Evolutionary conservation across 2,113 vertebrate species (phyloP), one percentile per base, ranked within the genome.

Genomic region (Trichomycterus rosablanca): DNA sequence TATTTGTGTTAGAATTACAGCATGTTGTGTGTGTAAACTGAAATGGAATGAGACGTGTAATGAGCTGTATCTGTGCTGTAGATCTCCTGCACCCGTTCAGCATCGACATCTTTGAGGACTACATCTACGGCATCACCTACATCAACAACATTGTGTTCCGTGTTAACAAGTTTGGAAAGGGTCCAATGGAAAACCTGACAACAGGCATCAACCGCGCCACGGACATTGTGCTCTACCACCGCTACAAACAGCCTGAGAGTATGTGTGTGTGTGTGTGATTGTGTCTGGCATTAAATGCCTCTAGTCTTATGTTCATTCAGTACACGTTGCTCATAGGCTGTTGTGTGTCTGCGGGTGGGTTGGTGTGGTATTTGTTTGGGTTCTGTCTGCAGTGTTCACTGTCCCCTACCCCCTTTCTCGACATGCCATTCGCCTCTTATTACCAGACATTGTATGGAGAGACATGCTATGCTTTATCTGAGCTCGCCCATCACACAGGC

Each of bases 71-170:
- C 5, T 51, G 15, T 58, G n/a, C 1, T 53, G 2, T 76, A 98
- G 95, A 93, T 39, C 86, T 98, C 5, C 90, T 90, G 64, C 92
- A 97, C 67, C 95, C 95, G 0, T 98, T 97, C 85, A 96, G 95
- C 85, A 98, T 98, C 0, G 95, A 98, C 49, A 88, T 98, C 74
- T 98, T 98, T 44, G 95, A 98, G 78, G 95, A 98, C 72, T 93
- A 94, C 79, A 95, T 98, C 74, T 98, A 97, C 0, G 95, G 95
- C 0, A 94, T 98, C 78, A 97, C 95, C n/a, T 97, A 96, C 76
- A 82, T 93, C 68, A 94, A 98, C 76, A 98, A 98, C 63, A 71
- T 89, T 59, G 93, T 98, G 76, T 97, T 97, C 88, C 92, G 92
- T 46, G 92, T 98, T 58, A 93, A 97, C 79, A 98, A 98, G 78